These are phyloP conservation scores for Hydrochoerus hydrochaeris DNA, from an alignment of 2,113 vertebrate genomes.

Conservation along the genomic window DNA sequence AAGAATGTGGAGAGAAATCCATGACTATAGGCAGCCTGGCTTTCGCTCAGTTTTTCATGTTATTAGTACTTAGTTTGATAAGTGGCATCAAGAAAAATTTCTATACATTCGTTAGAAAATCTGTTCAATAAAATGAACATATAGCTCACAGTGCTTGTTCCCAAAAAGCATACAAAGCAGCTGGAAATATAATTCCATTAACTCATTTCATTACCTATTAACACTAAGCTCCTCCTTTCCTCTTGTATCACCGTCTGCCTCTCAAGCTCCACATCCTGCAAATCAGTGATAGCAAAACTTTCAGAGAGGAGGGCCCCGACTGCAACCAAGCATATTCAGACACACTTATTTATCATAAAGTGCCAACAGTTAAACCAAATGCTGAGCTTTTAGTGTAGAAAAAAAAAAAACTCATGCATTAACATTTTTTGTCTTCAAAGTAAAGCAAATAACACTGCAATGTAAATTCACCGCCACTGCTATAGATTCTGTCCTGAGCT, in stretches of 20 bases:
- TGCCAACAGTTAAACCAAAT: background rate
- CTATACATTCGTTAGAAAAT: background rate
- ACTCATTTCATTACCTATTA: background rate
- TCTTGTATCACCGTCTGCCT: background rate
- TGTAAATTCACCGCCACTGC: background rate
- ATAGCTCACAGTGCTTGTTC: background rate
- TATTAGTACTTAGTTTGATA: background rate
- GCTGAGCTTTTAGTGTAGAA: background rate
- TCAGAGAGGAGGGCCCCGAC: background rate
- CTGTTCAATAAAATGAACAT: background rate
- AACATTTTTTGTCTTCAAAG: background rate
- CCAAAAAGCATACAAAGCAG: background rate
- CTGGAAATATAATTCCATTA: background rate
- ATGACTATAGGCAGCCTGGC: too few species aligned
- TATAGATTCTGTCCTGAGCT: background rate
- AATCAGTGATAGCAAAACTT: background rate
- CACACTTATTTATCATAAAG: background rate
- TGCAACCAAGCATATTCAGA: too few species aligned
- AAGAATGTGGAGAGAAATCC: too few species aligned
- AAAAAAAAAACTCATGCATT: background rate
- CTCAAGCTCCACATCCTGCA: background rate
- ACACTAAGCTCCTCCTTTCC: background rate
- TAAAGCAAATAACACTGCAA: background rate
- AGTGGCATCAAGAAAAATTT: background rate
- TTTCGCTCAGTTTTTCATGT: background rate